Conservation (phyloP, 2,888 invertebrate species). For the Macrosoma leucophasiata region DNA sequence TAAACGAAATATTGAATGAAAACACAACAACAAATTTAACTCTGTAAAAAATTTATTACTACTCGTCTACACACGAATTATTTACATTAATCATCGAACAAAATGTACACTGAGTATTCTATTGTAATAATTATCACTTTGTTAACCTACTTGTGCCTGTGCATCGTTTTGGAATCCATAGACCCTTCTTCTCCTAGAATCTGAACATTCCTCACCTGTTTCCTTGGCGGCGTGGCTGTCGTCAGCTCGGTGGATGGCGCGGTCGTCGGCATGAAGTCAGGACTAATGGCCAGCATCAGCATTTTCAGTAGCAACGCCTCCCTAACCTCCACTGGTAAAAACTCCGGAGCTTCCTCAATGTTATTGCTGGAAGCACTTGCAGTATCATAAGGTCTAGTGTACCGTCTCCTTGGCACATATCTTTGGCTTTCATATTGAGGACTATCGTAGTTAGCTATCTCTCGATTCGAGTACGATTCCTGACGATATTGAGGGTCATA, state of each 20-base stretch:
- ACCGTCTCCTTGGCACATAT: slow-evolving; percentile 58
- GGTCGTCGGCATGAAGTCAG: slow-evolving; percentile 67
- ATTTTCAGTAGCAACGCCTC: slow-evolving; percentile 83
- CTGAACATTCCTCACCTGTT: slow-evolving; percentile 82
- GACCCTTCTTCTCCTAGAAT: slow-evolving; percentile 80
- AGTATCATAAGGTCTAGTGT: slow-evolving; percentile 56
- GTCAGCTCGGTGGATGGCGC: slow-evolving; percentile 62
- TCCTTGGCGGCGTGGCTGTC: slow-evolving; percentile 68
- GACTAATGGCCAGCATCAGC: slow-evolving; percentile 83
- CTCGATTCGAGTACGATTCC: slow-evolving; percentile 56
- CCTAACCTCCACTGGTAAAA: slow-evolving; percentile 80
- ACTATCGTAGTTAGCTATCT: slow-evolving; percentile 50
- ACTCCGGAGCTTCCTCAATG: slow-evolving; percentile 73
- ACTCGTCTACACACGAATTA: slow-evolving; percentile 4
- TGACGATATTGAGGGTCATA: slow-evolving; percentile 54
- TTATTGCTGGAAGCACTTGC: slow-evolving; percentile 57
- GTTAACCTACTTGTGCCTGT: slow-evolving; percentile 48
- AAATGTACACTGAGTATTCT: slow-evolving; percentile 14
- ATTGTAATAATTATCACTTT: slow-evolving; percentile 24
- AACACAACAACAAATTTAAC: slow-evolving; percentile 3
- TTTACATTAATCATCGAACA: slow-evolving; percentile 19
- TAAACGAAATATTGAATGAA: no score
- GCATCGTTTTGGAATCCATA: slow-evolving; percentile 44
- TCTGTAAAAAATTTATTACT: slow-evolving; percentile 15
- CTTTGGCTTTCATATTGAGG: slow-evolving; percentile 66